Percentiles rank a stretch among this genome's conserved stretches.
These are phyloP conservation scores for Agelastica alni DNA, from an alignment of 2,888 invertebrate genomes.

Conservation along the genomic window DNA sequence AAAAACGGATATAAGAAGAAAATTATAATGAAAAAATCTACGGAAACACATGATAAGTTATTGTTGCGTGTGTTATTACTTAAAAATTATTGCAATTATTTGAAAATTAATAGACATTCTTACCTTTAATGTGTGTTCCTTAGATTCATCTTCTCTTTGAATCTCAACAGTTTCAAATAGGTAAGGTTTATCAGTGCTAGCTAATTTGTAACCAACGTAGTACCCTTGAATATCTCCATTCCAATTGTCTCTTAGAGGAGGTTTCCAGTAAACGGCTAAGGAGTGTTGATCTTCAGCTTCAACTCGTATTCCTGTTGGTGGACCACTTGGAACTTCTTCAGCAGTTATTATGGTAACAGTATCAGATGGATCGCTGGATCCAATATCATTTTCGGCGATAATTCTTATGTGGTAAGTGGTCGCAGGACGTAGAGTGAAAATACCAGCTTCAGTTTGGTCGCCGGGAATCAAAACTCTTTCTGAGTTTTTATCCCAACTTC, in stretches of 20 bases:
- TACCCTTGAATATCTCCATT: slow-evolving; percentile 91
- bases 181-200: slow-evolving; percentile 83
- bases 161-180: slow-evolving; percentile 91
- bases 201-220: slow-evolving; percentile 87
- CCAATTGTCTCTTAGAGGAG: slow-evolving; percentile 87
- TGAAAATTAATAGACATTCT: no score
- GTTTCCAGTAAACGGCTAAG: slow-evolving; percentile 87
- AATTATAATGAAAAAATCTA: no score
- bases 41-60: no score
- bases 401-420: slow-evolving; percentile 92
- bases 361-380: slow-evolving; percentile 90
- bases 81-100: no score
- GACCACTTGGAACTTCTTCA: slow-evolving; percentile 80
- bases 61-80: no score
- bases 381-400: slow-evolving; percentile 91
- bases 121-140: slow-evolving; percentile 78
- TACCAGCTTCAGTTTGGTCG: slow-evolving; percentile 85
- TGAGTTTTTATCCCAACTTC: slow-evolving; percentile 81
- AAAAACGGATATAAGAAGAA: neutral
- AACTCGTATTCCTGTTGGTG: slow-evolving; percentile 81
- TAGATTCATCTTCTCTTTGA: slow-evolving; percentile 88
- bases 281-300: slow-evolving; percentile 88
- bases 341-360: slow-evolving; percentile 94
- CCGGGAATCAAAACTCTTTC: slow-evolving; percentile 89
- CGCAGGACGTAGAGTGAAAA: slow-evolving; percentile 85